phyloP scores from a whole-genome alignment of 1,140 invertebrate genomes.

The Nylanderia fulva region DNA sequence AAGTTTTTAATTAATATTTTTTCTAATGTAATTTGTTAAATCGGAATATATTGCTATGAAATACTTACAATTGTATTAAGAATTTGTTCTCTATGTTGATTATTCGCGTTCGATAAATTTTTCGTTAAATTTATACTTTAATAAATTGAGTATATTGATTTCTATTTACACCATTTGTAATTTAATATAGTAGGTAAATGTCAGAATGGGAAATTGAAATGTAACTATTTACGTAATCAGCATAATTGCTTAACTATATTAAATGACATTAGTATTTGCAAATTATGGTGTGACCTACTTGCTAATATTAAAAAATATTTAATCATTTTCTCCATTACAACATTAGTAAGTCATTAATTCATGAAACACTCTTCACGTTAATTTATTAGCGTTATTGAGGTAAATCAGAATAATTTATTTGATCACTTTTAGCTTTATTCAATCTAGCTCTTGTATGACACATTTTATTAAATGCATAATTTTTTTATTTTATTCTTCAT shows the following conservation, averaged over 20 bases:
- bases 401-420: background rate
- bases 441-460: background rate
- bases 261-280: background rate
- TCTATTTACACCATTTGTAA: background rate
- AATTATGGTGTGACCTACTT: background rate
- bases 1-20: background rate
- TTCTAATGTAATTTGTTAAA: background rate
- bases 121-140: background rate
- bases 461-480: background rate
- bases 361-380: background rate
- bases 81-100: background rate
- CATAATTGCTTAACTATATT: background rate
- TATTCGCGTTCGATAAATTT: background rate
- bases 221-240: background rate
- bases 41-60: background rate
- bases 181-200: slow-evolving; percentile 1
- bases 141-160: background rate
- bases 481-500: too few relatives aligned
- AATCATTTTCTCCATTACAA: background rate
- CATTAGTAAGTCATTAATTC: background rate
- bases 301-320: background rate
- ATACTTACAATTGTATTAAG: background rate
- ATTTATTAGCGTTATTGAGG: background rate
- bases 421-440: background rate
- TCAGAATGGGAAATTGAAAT: background rate